These are phyloP conservation scores for Camptogramma bilineatum DNA, from an alignment of 2,888 invertebrate genomes.

Conservation along the genomic window DNA sequence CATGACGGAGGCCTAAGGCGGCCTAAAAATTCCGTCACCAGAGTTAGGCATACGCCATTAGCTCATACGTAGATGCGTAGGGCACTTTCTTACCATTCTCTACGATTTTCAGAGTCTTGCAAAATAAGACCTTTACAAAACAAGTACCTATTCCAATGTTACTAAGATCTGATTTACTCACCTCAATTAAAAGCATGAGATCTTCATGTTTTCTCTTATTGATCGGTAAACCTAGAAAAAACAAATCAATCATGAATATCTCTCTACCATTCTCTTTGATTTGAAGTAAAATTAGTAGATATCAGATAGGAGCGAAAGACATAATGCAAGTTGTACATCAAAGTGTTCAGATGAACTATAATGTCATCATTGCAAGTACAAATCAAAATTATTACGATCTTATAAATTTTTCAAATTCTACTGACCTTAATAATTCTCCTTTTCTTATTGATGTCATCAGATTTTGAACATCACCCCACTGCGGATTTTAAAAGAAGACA, in stretches of 20 bases:
- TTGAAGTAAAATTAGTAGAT: neutral
- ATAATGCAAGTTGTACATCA: conserved; percentile 63
- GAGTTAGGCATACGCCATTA: no score
- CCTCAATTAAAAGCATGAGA: no score
- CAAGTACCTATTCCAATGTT: no score
- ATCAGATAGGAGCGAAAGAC: conserved; percentile 86
- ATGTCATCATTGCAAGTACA: conserved; percentile 60
- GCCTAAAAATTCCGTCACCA: no score
- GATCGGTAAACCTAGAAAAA: conserved; percentile 12
- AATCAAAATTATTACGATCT: neutral
- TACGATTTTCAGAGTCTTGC: no score
- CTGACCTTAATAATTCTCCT: neutral
- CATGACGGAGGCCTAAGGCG: no score
- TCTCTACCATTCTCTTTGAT: neutral
- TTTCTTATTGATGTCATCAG: neutral
- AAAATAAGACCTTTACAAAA: no score
- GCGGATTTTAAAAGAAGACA: neutral
- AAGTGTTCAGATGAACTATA: conserved; percentile 70
- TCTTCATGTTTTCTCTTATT: no score
- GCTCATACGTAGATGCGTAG: no score
- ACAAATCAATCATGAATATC: neutral
- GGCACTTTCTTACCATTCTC: no score
- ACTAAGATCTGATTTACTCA: no score
- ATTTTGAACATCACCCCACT: neutral
- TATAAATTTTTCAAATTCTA: neutral